Conservation (phyloP, 2,888 invertebrate species). For the Augiades crinisus region DNA sequence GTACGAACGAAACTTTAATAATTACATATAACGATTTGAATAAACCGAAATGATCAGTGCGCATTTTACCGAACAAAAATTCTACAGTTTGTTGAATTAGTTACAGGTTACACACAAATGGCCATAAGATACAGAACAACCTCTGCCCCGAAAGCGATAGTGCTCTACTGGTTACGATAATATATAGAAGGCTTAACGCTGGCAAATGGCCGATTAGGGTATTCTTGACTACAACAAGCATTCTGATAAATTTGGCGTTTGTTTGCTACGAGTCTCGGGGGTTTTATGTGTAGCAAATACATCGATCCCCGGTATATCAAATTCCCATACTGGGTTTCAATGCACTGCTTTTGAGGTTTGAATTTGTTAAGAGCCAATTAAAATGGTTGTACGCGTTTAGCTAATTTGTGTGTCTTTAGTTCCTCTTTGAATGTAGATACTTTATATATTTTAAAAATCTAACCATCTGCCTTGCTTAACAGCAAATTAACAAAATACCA, state of each 20-base stretch:
- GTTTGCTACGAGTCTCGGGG: conserved; percentile 63
- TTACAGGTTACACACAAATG: conserved; percentile 57
- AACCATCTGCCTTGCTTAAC: too few species aligned
- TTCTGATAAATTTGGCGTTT: conserved; percentile 73
- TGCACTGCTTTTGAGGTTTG: conserved; percentile 45
- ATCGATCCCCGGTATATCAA: conserved; percentile 37
- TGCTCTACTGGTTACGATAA: conserved; percentile 67
- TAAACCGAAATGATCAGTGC: too few species aligned
- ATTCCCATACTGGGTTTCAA: conserved; percentile 8
- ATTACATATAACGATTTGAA: too few species aligned
- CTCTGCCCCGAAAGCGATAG: conserved; percentile 66
- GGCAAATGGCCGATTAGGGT: conserved; percentile 45
- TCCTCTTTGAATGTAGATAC: too few species aligned
- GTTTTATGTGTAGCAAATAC: conserved; percentile 56
- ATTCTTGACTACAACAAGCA: conserved; percentile 47
- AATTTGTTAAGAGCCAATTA: too few species aligned
- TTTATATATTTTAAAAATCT: too few species aligned
- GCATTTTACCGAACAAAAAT: too few species aligned
- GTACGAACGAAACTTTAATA: too few species aligned
- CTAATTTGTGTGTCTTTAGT: too few species aligned
- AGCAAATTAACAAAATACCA: too few species aligned
- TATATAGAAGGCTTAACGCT: conserved; percentile 39
- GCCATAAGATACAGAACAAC: conserved; percentile 46
- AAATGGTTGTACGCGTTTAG: too few species aligned
- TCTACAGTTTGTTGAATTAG: conserved; percentile 74